Conservation (phyloP, 2,797 vertebrate species). For the Chromis chromis region DNA sequence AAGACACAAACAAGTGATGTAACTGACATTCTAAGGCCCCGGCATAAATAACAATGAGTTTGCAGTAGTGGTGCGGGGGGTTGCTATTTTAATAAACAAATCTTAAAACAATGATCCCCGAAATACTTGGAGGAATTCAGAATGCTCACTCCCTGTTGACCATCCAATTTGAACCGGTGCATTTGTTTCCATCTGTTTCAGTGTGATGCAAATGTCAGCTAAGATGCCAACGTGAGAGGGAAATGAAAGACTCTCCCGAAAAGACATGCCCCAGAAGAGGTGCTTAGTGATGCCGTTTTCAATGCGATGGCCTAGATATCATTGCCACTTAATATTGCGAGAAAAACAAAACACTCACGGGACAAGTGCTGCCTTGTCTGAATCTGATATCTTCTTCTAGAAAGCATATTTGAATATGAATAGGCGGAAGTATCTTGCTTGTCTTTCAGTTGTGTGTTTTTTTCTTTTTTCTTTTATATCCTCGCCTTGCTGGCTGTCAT, state of each 20-base stretch:
- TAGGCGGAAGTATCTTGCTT: conserved; percentile 64
- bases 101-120: conserved; percentile 9
- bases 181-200: conserved; percentile 26
- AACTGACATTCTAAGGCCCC: not conserved
- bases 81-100: conserved; percentile 5
- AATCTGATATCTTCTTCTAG: conserved; percentile 57
- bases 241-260: conserved; percentile 32
- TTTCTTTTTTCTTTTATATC: conserved; percentile 35
- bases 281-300: conserved; percentile 38
- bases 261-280: conserved; percentile 34
- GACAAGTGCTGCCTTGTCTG: conserved; percentile 50
- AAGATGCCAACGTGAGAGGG: conserved; percentile 17
- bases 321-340: conserved; percentile 33
- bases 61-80: not conserved
- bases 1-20: conserved; percentile 6
- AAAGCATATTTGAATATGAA: conserved; percentile 58
- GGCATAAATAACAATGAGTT: not conserved
- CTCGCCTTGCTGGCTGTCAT: conserved; percentile 37
- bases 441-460: conserved; percentile 27
- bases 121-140: not conserved
- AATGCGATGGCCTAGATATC: conserved; percentile 51
- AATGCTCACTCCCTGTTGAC: not conserved
- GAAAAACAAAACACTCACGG: conserved; percentile 32
- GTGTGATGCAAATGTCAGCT: conserved; percentile 24
- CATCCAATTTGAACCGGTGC: not conserved